These are phyloP conservation scores for Peromyscus nudipes DNA, from an alignment of 2,797 vertebrate species.

Conservation along the genomic window DNA sequence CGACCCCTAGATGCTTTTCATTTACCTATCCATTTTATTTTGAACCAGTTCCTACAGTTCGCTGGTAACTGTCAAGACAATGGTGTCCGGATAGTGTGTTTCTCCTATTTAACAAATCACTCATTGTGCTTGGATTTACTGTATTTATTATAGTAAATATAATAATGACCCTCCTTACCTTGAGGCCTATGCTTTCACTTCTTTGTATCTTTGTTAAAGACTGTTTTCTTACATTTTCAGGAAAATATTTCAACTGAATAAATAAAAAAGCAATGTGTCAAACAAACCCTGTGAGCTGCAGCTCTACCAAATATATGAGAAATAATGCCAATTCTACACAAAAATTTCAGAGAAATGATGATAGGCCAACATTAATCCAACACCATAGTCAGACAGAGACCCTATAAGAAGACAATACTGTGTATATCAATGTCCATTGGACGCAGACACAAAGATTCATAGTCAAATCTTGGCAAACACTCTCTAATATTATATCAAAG, in stretches of 20 bases:
- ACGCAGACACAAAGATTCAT: background rate
- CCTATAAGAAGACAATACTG: background rate
- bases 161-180: background rate
- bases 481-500: background rate
- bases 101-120: background rate
- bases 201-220: constrained; percentile 24
- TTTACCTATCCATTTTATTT: background rate
- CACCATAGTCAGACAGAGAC: background rate
- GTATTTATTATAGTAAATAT: background rate
- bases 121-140: background rate
- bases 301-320: constrained; percentile 9
- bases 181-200: constrained; percentile 18
- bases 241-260: constrained; percentile 54
- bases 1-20: background rate
- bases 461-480: constrained; percentile 22
- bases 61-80: background rate
- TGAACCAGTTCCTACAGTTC: background rate
- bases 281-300: background rate
- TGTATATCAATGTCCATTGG: background rate
- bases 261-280: background rate
- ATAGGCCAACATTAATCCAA: background rate
- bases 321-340: background rate
- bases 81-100: background rate
- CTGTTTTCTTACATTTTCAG: background rate
- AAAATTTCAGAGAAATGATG: background rate